Evolutionary conservation across 2,888 invertebrate genomes (phyloP), one percentile per base, ranked within the genome.

Genomic region (Nephrotoma appendiculata): DNA sequence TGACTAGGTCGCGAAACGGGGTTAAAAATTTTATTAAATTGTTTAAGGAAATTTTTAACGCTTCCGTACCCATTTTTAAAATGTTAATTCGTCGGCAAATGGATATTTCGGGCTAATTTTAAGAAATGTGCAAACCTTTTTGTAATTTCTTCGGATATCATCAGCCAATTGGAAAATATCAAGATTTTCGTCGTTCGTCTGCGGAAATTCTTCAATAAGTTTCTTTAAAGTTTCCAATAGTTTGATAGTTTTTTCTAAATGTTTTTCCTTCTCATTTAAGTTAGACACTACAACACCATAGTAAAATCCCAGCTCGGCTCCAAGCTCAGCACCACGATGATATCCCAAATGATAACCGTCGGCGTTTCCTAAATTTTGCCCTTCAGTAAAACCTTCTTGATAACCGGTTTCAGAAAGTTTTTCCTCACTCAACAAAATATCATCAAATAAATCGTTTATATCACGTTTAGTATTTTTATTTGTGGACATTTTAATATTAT

Each of bases 271-370:
- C 1, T 89, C 87, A 15, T 91, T 89, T 19, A 94, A 88, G 88
- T 94, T 92, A 41, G 93, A 92, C 87, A 93, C 92, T 1, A 94
- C 91, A 85, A 94, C 92, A 4, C 95, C 95, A 86, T 93, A 92
- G 89, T 96, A 96, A 89, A 93, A 94, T 6, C 97, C 97, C 89
- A 97, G 91, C 91, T 96, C 96, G 85, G 94, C 93, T 3, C 96
- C 96, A 19, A 97, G 90, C 90, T 95, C 94, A 86, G 95, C 94
- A 9, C 96, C 96, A 90, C 95, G 94, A 88, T 96, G 95, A 90
- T 96, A 96, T 1, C 97, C 97, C 86, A 95, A 90, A 89, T 94
- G 94, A 89, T 93, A 95, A 12, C 93, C 94, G 89, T 94, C 93
- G 19, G 94, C 90, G 89, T 94, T 95, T 4, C 95, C 95, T 89